Evolutionary conservation across 2,113 vertebrate genomes (phyloP).

Genomic region (Psilopogon haemacephalus): DNA sequence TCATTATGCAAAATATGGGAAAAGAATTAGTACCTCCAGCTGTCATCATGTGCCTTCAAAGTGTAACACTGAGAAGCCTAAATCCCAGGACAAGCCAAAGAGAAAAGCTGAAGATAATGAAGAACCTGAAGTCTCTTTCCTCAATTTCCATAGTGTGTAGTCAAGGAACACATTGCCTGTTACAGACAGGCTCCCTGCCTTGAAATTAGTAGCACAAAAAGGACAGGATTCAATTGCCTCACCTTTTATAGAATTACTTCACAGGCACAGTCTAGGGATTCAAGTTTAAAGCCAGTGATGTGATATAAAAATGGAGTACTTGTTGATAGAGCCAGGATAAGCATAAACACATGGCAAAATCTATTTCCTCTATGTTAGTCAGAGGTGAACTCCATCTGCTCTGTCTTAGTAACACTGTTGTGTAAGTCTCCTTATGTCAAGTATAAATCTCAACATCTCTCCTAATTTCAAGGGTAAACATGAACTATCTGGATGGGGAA

Average conservation of each 20-base stretch:
- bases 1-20: rapidly evolving
- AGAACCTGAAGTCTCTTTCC: neutral
- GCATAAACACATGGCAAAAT: neutral
- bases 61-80: neutral
- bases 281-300: neutral
- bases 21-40: neutral
- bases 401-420: neutral
- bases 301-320: neutral
- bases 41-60: neutral
- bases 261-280: neutral
- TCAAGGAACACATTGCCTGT: neutral
- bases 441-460: neutral
- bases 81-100: neutral
- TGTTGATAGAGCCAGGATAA: neutral
- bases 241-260: neutral
- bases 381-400: neutral
- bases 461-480: neutral
- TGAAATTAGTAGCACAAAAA: neutral
- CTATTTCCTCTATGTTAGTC: neutral
- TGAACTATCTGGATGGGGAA: neutral
- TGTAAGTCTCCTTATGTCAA: neutral
- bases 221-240: neutral
- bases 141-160: neutral
- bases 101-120: neutral
- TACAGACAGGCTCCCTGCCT: neutral